These are phyloP conservation scores for Drosophila dunni DNA, from an alignment of 1,140 invertebrate species.

Conservation along the genomic window DNA sequence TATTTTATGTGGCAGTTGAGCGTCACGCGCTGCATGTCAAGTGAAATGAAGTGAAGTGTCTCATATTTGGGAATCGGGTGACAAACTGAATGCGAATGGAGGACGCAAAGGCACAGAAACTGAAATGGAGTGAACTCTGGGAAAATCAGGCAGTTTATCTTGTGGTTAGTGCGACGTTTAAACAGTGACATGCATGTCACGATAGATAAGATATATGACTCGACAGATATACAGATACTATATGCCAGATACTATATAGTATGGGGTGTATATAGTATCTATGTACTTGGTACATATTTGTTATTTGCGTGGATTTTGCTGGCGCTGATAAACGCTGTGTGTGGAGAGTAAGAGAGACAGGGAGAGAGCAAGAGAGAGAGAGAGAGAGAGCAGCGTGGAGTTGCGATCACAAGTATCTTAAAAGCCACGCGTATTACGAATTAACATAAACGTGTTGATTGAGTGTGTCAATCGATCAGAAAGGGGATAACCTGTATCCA, in stretches of 20 bases:
- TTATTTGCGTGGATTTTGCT: constrained; percentile 71
- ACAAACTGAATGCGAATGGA: constrained; percentile 26
- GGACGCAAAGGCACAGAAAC: neutral
- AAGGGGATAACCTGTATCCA: constrained; percentile 1
- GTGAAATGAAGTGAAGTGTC: constrained; percentile 14
- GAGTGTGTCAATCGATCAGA: constrained; percentile 45
- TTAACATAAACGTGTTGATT: constrained; percentile 72
- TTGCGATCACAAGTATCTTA: constrained; percentile 53
- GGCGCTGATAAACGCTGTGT: constrained; percentile 55
- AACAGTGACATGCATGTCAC: constrained; percentile 74
- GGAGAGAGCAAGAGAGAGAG: neutral
- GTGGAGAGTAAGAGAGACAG: constrained; percentile 15
- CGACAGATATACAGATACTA: constrained; percentile 29
- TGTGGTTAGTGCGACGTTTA: constrained; percentile 65
- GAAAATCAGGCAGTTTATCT: constrained; percentile 27
- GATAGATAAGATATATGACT: constrained; percentile 53
- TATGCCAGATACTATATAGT: constrained; percentile 15
- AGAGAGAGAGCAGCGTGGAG: neutral
- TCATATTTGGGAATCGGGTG: constrained; percentile 18
- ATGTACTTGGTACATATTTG: constrained; percentile 66
- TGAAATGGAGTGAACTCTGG: neutral
- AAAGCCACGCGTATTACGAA: constrained; percentile 76
- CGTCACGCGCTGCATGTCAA: constrained; percentile 40
- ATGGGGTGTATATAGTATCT: constrained; percentile 5
- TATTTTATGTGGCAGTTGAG: constrained; percentile 23